Percentiles rank a stretch among this genome's conserved stretches.
These are phyloP conservation scores for Eupithecia inturbata DNA, from an alignment of 2,888 invertebrate genomes.

Conservation along the genomic window DNA sequence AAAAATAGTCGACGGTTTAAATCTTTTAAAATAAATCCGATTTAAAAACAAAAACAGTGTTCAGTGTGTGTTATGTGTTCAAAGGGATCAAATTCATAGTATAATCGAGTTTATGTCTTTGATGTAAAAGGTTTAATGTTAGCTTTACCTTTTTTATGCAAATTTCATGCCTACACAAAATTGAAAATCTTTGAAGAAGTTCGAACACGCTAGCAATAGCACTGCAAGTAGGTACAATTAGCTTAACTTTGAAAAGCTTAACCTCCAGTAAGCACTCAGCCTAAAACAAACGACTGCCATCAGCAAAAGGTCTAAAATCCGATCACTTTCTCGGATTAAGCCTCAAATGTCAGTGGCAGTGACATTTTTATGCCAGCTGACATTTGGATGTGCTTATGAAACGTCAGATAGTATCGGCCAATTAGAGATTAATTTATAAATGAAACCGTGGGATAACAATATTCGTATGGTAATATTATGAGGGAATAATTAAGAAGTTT, in stretches of 20 bases:
- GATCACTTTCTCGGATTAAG: constrained; percentile 82
- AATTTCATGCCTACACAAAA: too few species aligned
- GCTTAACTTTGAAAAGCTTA: too few species aligned
- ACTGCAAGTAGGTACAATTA: too few species aligned
- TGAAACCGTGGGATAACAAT: constrained; percentile 46
- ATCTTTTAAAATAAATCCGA: too few species aligned
- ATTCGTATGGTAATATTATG: constrained; percentile 37
- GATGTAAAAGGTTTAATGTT: too few species aligned
- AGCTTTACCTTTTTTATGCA: too few species aligned
- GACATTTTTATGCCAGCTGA: constrained; percentile 82
- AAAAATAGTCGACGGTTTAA: too few species aligned
- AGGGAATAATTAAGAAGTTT: constrained; percentile 34
- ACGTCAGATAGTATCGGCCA: constrained; percentile 75
- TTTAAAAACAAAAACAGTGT: too few species aligned
- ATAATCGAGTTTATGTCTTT: too few species aligned
- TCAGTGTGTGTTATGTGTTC: too few species aligned
- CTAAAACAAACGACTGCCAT: constrained; percentile 42
- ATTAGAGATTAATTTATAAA: constrained; percentile 79
- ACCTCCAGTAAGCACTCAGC: constrained; percentile 22
- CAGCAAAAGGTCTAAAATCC: constrained; percentile 58
- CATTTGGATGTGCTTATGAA: constrained; percentile 74
- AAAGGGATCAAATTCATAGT: too few species aligned
- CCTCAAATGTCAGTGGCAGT: constrained; percentile 79
- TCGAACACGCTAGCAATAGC: too few species aligned
- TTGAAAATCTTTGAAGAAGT: neutral